Evolutionary conservation across 1,140 invertebrate genomes (phyloP).

Genomic region (Halyomorpha halys): DNA sequence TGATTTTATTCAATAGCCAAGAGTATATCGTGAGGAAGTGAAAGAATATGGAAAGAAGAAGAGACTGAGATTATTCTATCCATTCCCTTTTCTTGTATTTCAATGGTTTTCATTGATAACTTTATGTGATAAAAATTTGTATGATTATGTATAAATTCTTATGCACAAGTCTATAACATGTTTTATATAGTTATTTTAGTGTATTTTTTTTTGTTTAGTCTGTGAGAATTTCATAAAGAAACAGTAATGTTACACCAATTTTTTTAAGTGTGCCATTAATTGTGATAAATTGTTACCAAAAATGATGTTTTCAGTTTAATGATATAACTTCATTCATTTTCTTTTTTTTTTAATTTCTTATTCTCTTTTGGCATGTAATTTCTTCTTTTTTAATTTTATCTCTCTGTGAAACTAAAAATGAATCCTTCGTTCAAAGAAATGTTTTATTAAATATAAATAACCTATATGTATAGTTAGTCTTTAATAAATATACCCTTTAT

Average conservation of each 20-base stretch:
- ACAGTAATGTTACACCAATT: not conserved
- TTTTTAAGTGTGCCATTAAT: slow-evolving; percentile 1
- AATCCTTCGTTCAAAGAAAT: no score
- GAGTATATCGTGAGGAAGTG: not conserved
- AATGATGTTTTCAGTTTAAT: no score
- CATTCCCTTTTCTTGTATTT: not conserved
- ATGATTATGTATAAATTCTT: not conserved
- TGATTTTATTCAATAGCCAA: not conserved
- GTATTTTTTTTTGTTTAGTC: not conserved
- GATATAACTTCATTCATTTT: no score
- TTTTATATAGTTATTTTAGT: not conserved
- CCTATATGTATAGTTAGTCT: no score
- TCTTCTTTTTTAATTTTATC: no score
- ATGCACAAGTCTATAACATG: not conserved
- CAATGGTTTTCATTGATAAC: slow-evolving; percentile 1
- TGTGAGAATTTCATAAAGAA: not conserved
- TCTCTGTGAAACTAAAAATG: no score
- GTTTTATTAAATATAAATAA: no score
- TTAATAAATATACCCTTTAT: no score
- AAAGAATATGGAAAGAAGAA: not conserved
- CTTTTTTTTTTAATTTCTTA: no score
- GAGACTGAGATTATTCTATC: not conserved
- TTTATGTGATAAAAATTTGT: slow-evolving; percentile 8
- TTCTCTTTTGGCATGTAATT: no score
- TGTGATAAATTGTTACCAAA: slow-evolving; percentile 5